Conservation (phyloP, 1,140 invertebrate species). For the Pogonomyrmex californicus region DNA sequence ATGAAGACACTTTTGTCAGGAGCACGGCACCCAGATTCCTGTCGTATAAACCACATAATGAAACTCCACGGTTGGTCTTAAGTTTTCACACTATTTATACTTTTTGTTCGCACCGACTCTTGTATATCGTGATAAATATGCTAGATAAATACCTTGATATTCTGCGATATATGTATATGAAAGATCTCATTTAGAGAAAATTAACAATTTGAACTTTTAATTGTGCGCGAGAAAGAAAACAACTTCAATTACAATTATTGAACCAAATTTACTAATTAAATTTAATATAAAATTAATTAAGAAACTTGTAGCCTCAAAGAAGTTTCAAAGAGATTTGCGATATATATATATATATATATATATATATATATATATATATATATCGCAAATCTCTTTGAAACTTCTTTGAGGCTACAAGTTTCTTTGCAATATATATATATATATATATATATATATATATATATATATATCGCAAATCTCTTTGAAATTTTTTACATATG, state of each 20-base stretch:
- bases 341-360: no score
- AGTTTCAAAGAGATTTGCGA: background rate
- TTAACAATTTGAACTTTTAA: background rate
- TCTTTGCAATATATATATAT: no score
- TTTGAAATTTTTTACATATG: no score
- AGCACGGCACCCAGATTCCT: constrained; percentile 89
- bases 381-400: no score
- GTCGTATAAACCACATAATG: constrained; percentile 80
- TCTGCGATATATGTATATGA: background rate
- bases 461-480: no score
- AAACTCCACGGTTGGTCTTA: constrained; percentile 86
- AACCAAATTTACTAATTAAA: background rate
- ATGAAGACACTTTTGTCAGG: constrained; percentile 95
- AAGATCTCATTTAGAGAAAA: no score
- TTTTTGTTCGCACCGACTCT: constrained; percentile 96
- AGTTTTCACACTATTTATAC: constrained; percentile 93
- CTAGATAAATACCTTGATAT: constrained; percentile 88
- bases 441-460: no score
- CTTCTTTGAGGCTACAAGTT: no score
- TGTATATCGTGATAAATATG: constrained; percentile 94
- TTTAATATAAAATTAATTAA: no score
- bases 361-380: background rate
- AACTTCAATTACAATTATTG: background rate
- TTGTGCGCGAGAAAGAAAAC: background rate
- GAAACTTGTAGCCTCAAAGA: background rate